Base-by-base conservation (phyloP, 2,888 invertebrate species). In the Sympetrum striolatum region DNA sequence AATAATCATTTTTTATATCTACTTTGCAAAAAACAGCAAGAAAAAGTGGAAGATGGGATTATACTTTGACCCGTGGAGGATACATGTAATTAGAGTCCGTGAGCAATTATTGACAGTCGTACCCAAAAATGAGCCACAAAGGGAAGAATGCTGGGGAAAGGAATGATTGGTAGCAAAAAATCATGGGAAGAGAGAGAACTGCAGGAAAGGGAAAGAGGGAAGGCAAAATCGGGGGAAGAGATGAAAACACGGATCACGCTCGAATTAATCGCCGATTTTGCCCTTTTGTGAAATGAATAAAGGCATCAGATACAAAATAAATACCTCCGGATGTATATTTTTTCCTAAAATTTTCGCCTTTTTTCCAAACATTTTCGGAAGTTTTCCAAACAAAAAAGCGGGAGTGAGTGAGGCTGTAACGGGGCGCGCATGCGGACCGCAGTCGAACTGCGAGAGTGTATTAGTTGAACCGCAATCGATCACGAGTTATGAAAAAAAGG, bases 401-500 rank as follows among this genome's bases (percentile, higher is more conserved):
- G 39, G n/a, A 22, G 53, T 10, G n/a, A n/a, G 12, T 18, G 81
- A 15, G 31, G 14, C 15, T 8, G n/a, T 6, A n/a, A 0, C 10
- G 31, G 37, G 25, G 5, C 31, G 39, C 48, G n/a, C 12, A 31
- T 48, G 53, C 15, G 31, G n/a, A n/a, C n/a, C n/a, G 80, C 22
- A 18, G 39, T 25, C n/a, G 53, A 53, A n/a, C 39, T 39, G 10
- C 44, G 82, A 0, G 31, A 44, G 58, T 82, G 35, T 31, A 58
- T 82, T 82, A 82, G 25, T 58, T 48, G 53, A 15, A 81, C 58
- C 58, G 58, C 82, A 82, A 82, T 82, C 58, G 53, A 82, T 58
- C 81, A 44, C 48, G 81, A 48, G 15, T 18, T 15, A 81, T 48
- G 48, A 82, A 58, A 15, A 58, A 58, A 53, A 14, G 58, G 18